These are phyloP conservation scores for Imbricaverruca yamaguchii DNA, from an alignment of 2,888 invertebrate genomes.

Conservation along the genomic window DNA sequence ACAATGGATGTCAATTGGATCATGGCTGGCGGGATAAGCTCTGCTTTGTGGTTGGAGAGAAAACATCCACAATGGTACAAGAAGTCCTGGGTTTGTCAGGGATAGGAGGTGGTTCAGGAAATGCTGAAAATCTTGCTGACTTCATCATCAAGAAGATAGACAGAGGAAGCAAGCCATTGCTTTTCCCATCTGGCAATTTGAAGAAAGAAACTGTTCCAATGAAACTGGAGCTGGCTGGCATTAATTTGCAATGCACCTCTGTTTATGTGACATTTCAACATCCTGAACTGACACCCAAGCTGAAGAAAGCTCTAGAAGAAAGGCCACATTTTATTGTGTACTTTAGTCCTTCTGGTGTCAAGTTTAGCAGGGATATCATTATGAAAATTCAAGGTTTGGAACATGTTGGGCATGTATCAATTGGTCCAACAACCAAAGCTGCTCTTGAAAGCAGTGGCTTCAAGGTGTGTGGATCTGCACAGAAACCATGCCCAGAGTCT, in stretches of 20 bases:
- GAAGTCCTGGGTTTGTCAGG: background rate
- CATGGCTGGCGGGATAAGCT: background rate
- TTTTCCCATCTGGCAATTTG: background rate
- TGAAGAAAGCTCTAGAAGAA: background rate
- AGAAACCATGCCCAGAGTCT: background rate
- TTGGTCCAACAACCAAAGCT: background rate
- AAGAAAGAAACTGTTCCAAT: conserved; percentile 6
- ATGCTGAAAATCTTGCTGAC: background rate
- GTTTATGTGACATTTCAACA: background rate
- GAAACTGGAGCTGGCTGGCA: background rate
- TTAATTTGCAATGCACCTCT: background rate
- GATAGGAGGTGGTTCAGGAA: background rate
- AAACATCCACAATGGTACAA: background rate
- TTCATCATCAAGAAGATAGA: background rate
- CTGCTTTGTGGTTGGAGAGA: conserved; percentile 3
- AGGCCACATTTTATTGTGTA: background rate
- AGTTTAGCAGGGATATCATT: background rate
- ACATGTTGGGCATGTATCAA: background rate
- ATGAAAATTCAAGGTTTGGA: background rate
- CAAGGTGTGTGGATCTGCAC: background rate
- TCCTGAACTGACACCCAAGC: background rate
- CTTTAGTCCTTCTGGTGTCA: background rate
- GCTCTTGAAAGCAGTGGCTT: background rate
- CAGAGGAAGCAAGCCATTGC: conserved; percentile 26
- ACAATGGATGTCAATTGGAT: background rate